Base-by-base conservation (phyloP, 2,113 vertebrate species). In the Phodopus roborovskii region DNA sequence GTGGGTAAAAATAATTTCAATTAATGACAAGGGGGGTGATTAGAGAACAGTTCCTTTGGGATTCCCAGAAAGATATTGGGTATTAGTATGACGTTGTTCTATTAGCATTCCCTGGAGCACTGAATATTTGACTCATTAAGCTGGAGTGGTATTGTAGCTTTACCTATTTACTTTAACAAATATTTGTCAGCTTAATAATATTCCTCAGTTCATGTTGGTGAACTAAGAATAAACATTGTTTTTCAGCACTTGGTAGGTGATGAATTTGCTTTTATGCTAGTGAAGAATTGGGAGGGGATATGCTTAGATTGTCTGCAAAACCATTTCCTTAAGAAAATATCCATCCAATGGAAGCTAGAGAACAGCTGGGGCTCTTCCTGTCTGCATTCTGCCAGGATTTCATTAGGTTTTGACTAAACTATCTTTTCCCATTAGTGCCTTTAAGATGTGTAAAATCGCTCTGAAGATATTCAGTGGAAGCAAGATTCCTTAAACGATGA, bases 1-100 rank as follows among this genome's bases (percentile, higher is more conserved):
- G 88, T 42, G 28, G 36, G 56, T 96, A 88, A 96, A 95, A 94
- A 70, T 68, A 60, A 60, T 94, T 98, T 96, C 48, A 92, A 30
- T 91, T 96, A 94, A 91, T 71, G 58, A 79, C 16, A 96, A 94
- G 42, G 33, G 45, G 92, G n/a, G 58, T 92, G 9, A 95, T 74
- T 60, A 83, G 1, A 89, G 60, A 89, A 86, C 73, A 94, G 90
- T 92, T 9, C 70, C 33, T 71, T 36, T 83, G 78, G 53, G 68
- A 91, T 94, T 96, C 85, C 45, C 66, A 85, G 36, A 92, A 94
- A 73, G 7, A 73, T 84, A 1, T 19, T 94, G 22, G 20, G 42
- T 92, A 64, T 92, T 95, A 95, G 79, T 66, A 82, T 45, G 2
- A 78, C 94, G 22, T 82, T 84, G 42, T 58, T 74, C 62, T 24